These are phyloP conservation scores for Eucera pruinosa DNA, from an alignment of 2,888 invertebrate species.

Conservation along the genomic window DNA sequence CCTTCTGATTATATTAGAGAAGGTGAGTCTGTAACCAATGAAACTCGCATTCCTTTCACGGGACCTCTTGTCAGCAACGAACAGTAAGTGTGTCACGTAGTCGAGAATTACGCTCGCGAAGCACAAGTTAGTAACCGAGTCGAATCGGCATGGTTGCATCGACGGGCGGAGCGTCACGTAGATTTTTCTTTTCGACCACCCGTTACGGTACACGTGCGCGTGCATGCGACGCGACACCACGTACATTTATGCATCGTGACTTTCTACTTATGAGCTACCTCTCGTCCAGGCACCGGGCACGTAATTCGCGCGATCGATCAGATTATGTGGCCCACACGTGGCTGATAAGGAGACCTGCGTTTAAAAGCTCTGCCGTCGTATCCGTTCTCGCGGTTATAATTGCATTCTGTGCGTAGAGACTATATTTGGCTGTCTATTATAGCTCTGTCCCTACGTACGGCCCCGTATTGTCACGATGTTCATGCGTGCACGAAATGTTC, in stretches of 20 bases:
- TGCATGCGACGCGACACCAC: slow-evolving; percentile 54
- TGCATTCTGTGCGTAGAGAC: neutral
- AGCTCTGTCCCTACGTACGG: neutral
- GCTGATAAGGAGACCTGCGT: slow-evolving; percentile 46
- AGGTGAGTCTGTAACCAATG: no score
- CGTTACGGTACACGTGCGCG: slow-evolving; percentile 64
- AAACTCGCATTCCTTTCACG: no score
- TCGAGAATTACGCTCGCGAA: neutral
- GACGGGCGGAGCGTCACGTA: slow-evolving; percentile 50
- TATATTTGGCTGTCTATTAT: neutral
- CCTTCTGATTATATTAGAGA: no score
- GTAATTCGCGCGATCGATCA: slow-evolving; percentile 51
- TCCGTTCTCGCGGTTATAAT: slow-evolving; percentile 21
- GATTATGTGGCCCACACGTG: slow-evolving; percentile 51
- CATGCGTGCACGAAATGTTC: slow-evolving; percentile 32
- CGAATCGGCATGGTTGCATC: slow-evolving; percentile 44
- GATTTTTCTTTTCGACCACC: slow-evolving; percentile 46
- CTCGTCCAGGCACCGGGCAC: slow-evolving; percentile 36
- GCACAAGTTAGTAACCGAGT: slow-evolving; percentile 9
- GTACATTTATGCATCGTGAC: slow-evolving; percentile 61
- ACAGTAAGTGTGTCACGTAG: slow-evolving; percentile 1
- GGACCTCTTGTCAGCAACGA: no score
- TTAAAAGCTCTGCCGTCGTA: slow-evolving; percentile 24
- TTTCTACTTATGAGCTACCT: slow-evolving; percentile 50
- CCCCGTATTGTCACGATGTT: slow-evolving; percentile 23